Base-by-base conservation (phyloP, 2,888 invertebrate genomes). In the Cerastis rubricosa region DNA sequence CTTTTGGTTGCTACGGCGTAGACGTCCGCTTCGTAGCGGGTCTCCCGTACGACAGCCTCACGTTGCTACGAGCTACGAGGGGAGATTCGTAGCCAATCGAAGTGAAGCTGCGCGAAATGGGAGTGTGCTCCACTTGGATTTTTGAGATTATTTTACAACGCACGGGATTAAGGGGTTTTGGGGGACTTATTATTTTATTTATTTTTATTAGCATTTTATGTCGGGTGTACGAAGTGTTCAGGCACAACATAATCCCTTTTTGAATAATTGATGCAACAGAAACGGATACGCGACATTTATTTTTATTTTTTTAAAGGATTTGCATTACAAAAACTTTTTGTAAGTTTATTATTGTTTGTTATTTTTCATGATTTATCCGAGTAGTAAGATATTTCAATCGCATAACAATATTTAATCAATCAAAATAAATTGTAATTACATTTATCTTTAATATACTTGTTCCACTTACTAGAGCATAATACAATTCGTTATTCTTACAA, bases 11-110 rank as follows among this genome's bases (percentile, higher is more conserved):
- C 94, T 94, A 93, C 94, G 92, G 88, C 92, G 95, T 94, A 94
- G 94, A 94, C 96, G 96, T 94, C 96, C 95, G 95, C 93, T 92
- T 91, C 93, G 96, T 94, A 95, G 95, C 95, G 93, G 93, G 91
- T 91, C 93, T 93, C 95, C 95, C 94, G 95, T 92, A 95, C 95
- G 94, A 96, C 94, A 96, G 94, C 92, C 94, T 94, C 95, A 93
- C 95, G 96, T 96, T 95, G 96, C 96, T 95, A 96, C 95, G 94
- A 94, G 96, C 96, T 96, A 96, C 95, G 95, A 94, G 94, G 95
- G 94, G 95, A 93, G 94, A 94, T 94, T 88, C 93, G 95, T 94
- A 91, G 96, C 96, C 96, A 96, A 96, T 96, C 96, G 96, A 96
- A 96, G 94, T 89, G 94, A 95, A 92, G 95, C 95, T 95, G 95